These are phyloP conservation scores for Aythya baeri DNA, from an alignment of 2,113 vertebrate species.

Conservation along the genomic window DNA sequence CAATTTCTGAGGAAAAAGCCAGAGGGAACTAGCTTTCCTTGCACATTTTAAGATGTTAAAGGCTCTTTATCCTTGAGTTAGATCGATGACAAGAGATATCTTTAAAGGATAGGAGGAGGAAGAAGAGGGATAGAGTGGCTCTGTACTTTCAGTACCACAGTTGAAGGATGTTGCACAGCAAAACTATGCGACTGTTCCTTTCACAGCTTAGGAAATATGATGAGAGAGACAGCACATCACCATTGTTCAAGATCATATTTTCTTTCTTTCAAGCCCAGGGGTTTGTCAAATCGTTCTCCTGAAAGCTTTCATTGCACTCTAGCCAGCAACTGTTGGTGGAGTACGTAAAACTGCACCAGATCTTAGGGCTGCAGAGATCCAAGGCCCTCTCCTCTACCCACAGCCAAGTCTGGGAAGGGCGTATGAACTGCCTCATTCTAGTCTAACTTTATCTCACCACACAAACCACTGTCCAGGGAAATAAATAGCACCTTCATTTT, in stretches of 20 bases:
- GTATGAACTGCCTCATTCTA: not conserved
- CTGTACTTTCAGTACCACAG: not conserved
- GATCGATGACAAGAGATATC: not conserved
- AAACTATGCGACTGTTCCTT: not conserved
- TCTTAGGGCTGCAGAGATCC: not conserved
- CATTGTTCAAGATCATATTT: not conserved
- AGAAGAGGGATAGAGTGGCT: not conserved
- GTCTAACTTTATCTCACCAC: not conserved
- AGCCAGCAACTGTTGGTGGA: not conserved
- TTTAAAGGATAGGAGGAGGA: not conserved
- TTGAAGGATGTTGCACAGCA: not conserved
- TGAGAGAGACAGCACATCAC: not conserved
- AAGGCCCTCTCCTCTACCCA: not conserved
- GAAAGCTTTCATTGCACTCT: not conserved
- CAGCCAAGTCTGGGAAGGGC: not conserved
- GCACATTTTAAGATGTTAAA: not conserved
- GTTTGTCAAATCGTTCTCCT: not conserved
- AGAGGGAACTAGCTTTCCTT: not conserved
- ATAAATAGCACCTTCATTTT: not conserved
- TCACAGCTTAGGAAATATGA: not conserved
- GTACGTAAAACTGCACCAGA: not conserved
- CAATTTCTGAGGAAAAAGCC: not conserved
- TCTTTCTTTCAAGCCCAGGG: not conserved
- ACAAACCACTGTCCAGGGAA: not conserved
- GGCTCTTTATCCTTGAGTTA: not conserved